A percentile compares a stretch with the other conserved stretches of the same genome.
phyloP scores from a whole-genome alignment of 2,113 vertebrate species.

The Coptodon rendalli region DNA sequence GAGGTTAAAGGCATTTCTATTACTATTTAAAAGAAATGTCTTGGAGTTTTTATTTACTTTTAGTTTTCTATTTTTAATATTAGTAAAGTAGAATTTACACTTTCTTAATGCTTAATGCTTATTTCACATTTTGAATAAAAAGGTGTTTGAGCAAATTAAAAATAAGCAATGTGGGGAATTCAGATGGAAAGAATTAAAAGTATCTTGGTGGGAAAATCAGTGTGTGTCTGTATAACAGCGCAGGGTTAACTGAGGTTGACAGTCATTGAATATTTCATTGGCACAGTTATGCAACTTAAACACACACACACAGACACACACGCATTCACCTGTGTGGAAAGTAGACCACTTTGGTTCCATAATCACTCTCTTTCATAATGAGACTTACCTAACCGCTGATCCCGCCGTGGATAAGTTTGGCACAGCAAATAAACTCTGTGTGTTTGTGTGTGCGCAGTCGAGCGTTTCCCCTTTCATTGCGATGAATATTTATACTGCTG shows the following conservation, averaged over 20 bases:
- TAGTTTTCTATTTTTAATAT: not conserved
- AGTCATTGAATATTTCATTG: slow-evolving; percentile 15
- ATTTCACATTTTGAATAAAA: not conserved
- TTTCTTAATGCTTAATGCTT: not conserved
- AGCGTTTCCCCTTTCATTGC: not conserved
- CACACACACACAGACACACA: not conserved
- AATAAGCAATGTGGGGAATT: not conserved
- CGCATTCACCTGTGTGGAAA: slow-evolving; percentile 3
- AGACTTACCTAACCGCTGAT: slow-evolving; percentile 21
- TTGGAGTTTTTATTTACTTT: not conserved
- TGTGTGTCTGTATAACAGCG: not conserved
- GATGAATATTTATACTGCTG: not conserved
- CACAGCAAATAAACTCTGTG: not conserved
- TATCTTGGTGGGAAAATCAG: not conserved
- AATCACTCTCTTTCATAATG: slow-evolving; percentile 41
- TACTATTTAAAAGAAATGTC: not conserved
- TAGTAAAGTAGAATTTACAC: rapidly evolving
- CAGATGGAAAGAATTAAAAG: not conserved
- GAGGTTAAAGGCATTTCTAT: not conserved
- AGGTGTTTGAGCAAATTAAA: not conserved
- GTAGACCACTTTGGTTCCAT: slow-evolving; percentile 10
- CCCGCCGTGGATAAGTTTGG: not conserved
- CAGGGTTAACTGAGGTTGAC: not conserved
- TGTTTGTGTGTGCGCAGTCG: not conserved
- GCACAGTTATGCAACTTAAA: slow-evolving; percentile 12